Evolutionary conservation across 1,140 invertebrate genomes (phyloP), one percentile per base, ranked within the genome.

Genomic region (Bombus difficillimus): DNA sequence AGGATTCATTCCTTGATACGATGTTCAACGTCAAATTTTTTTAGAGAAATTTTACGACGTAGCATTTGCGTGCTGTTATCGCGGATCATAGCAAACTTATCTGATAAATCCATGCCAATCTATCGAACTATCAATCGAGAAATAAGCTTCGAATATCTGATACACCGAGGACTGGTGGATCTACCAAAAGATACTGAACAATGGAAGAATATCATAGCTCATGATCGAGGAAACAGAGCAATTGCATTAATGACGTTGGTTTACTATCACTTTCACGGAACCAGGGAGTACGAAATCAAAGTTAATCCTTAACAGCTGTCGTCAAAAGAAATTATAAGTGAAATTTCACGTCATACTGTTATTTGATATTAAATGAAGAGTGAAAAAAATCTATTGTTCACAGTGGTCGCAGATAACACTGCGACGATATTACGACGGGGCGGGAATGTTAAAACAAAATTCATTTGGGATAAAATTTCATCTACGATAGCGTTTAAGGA

Each of bases 211-310:
- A 15, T 39, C 3, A 32, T 89, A 10, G 80, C 72, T 6, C 18
- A 2, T 4, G 0, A 3, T 9, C 0, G 3, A 15, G 57, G 32
- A 12, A 68, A 85, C 34, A 57, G 39, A 18, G 66, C 80, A 9
- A 71, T 71, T 13, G 72, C 88, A 0, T 43, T 92, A 2, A 72
- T 88, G 79, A 78, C 86, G 28, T 57, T 91, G 18, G 39, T 87
- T 43, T 92, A 92, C 32, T 92, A 91, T 73, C 88, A 92, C 62
- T 92, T 62, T 62, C 81, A 81, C 28, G 88, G 69, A 22, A 92
- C 90, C 25, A 39, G 25, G 43, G 89, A 91, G 91, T 92, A 89
- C 32, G 71, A 66, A 13, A 25, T 32, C 43, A 18, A 10, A 2
- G 1, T 82, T 86, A 53, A 15, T 3, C 22, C 28, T 62, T 62